Conservation (phyloP, 2,797 vertebrate genomes). For the Tinamus major region DNA sequence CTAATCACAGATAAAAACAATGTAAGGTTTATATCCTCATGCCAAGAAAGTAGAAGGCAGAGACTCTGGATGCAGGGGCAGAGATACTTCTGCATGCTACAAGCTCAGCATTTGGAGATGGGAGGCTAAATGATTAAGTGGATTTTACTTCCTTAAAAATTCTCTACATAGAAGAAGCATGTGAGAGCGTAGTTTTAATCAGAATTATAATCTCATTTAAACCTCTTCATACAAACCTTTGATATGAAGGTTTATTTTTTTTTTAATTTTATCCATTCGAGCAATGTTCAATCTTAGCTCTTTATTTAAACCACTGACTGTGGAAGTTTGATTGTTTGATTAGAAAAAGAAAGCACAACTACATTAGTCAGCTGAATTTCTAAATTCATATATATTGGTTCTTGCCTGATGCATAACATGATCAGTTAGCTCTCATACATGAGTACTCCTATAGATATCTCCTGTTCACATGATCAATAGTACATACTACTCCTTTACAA, state of each 20-base stretch:
- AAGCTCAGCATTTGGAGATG: not conserved
- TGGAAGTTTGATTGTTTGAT: not conserved
- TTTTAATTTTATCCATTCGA: not conserved
- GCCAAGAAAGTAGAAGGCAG: not conserved
- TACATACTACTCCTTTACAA: not conserved
- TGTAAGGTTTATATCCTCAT: not conserved
- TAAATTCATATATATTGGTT: not conserved
- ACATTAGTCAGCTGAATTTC: not conserved
- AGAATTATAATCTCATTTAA: not conserved
- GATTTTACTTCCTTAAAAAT: not conserved
- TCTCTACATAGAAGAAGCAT: not conserved
- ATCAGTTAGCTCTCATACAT: not conserved
- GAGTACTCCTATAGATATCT: not conserved
- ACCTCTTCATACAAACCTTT: constrained; percentile 3
- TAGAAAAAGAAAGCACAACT: not conserved
- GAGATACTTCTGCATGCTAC: not conserved
- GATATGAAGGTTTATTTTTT: not conserved
- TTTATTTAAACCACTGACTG: not conserved
- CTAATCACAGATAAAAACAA: not conserved
- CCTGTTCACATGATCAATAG: not conserved
- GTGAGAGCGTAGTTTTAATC: not conserved
- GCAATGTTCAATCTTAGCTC: not conserved
- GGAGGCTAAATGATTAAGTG: not conserved
- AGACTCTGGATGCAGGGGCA: not conserved
- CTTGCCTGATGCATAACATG: not conserved